Conservation (phyloP, 2,113 vertebrate genomes). For the Salvelinus namaycush region DNA sequence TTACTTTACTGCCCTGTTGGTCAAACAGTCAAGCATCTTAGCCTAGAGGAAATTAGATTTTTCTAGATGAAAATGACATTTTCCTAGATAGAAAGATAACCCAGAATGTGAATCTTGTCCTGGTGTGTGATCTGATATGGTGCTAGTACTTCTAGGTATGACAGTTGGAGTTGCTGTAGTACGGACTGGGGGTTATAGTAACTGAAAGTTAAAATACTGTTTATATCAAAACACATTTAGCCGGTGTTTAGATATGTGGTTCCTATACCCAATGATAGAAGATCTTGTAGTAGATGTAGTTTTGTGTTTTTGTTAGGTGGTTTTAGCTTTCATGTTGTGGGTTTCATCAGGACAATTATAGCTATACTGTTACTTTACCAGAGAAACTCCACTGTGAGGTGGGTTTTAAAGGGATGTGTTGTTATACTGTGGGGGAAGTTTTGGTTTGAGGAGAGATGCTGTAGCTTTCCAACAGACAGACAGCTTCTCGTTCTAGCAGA, state of each 20-base stretch:
- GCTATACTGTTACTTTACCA: background rate
- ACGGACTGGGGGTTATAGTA: background rate
- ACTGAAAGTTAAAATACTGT: background rate
- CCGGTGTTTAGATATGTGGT: background rate
- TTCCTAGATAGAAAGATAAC: slow-evolving; percentile 2
- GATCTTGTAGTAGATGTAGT: background rate
- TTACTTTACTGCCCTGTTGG: too few relatives aligned
- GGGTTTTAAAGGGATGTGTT: slow-evolving; percentile 22
- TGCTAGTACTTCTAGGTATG: background rate
- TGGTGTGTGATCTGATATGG: background rate
- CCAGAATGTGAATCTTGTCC: slow-evolving; percentile 19
- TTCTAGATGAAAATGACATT: background rate
- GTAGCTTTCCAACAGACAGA: slow-evolving; percentile 37
- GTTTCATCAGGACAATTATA: slow-evolving; percentile 24
- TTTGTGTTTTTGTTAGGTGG: background rate
- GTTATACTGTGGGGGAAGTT: background rate
- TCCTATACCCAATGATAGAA: background rate
- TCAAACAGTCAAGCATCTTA: background rate
- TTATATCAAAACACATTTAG: background rate
- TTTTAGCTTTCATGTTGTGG: slow-evolving; percentile 22
- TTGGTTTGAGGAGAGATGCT: slow-evolving; percentile 10
- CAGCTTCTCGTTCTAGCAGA: slow-evolving; percentile 26
- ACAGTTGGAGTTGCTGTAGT: background rate
- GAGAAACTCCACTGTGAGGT: slow-evolving; percentile 14
- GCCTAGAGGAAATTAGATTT: background rate